Evolutionary conservation across 2,113 vertebrate genomes (phyloP).

Genomic region (Ctenomys sociabilis): DNA sequence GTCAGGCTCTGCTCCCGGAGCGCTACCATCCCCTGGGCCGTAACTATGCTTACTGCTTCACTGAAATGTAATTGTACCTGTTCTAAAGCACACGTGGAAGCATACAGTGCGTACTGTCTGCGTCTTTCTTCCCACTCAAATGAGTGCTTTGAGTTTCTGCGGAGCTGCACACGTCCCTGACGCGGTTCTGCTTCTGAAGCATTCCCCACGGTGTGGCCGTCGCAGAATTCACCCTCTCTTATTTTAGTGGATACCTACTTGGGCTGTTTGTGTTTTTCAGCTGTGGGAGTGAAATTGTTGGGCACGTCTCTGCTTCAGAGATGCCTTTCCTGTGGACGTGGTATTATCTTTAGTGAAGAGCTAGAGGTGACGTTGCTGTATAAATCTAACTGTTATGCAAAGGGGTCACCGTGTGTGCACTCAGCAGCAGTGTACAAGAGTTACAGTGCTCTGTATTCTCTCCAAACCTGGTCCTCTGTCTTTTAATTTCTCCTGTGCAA

Average conservation of each 20-base stretch:
- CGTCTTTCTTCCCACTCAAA: background rate
- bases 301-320: background rate
- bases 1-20: background rate
- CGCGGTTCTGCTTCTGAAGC: background rate
- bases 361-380: background rate
- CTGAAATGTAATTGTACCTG: background rate
- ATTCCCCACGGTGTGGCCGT: background rate
- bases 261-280: background rate
- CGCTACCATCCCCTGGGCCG: too few relatives aligned
- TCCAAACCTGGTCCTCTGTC: background rate
- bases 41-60: background rate
- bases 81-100: background rate
- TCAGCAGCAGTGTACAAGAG: background rate
- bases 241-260: background rate
- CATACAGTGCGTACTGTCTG: background rate
- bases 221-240: background rate
- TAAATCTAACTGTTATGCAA: background rate
- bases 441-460: too few relatives aligned
- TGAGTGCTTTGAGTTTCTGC: background rate
- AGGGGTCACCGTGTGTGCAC: background rate
- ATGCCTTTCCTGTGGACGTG: background rate
- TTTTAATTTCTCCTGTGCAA: background rate
- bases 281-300: background rate
- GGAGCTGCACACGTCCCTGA: background rate
- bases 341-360: background rate